Base-by-base conservation (phyloP, 1,140 invertebrate species). In the Bombus sylvicola region DNA sequence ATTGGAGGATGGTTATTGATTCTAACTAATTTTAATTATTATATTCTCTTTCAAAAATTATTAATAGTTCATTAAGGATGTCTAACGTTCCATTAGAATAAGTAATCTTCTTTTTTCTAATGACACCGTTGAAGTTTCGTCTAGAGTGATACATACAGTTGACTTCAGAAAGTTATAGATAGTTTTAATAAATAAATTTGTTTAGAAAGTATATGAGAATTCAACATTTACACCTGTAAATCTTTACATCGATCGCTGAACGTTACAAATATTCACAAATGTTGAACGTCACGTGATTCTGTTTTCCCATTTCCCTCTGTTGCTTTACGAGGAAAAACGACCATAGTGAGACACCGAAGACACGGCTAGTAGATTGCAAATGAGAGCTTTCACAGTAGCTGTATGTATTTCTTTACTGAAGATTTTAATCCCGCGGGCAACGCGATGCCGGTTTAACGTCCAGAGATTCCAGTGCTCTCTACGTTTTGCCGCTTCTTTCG, bases 351-450 rank as follows among this genome's bases (percentile, higher is more conserved):
- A 86, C 75, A 77, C 39, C 18, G 87, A 86, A 81, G 53, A 71
- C 75, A 72, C 37, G 31, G 57, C 71, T 28, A 87, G 85, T 85
- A 82, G 89, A 90, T 94, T 92, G 92, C 92, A 94, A 94, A 94
- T 93, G 92, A 93, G 92, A 93, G 90, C 89, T 91, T 92, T 88
- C 28, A 74, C 90, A 89, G 85, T 87, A 85, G 85, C 87, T 92
- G 90, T 92, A 93, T 92, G 89, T 91, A 93, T 93, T 94, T 92
- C 92, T 92, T 66, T 92, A 84, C 87, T 83, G 89, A 90, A 92
- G 88, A 92, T 94, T 94, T 93, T 92, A 93, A 93, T 93, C 91
- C 91, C 90, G 83, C 74, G 85, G 90, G 92, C 91, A 93, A 92
- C 91, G 88, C 91, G 91, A 92, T 92, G 90, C 87, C 87, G 68